Conservation (phyloP, 2,113 vertebrate genomes). For the Calonectris borealis region DNA sequence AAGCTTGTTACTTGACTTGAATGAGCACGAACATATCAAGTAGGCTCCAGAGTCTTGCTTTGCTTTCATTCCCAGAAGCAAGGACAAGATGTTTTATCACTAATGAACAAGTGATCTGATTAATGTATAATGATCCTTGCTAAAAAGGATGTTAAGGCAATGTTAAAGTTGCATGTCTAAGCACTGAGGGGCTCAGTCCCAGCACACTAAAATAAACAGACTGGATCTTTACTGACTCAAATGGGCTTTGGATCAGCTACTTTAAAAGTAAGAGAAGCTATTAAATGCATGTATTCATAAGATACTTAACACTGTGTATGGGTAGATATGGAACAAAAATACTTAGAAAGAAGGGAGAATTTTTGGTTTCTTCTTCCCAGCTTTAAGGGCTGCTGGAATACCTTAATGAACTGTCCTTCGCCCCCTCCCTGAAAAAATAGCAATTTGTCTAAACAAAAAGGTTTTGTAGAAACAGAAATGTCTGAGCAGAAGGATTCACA, state of each 20-base stretch:
- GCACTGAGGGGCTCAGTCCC: conserved; percentile 2
- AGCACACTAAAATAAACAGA: conserved; percentile 51
- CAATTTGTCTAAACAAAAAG: neutral
- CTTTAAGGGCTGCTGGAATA: neutral
- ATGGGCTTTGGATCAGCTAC: neutral
- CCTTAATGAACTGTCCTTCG: neutral
- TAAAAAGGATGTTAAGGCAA: conserved; percentile 59
- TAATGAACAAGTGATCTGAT: conserved; percentile 71
- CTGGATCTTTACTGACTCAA: conserved; percentile 10
- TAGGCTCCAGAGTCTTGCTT: conserved; percentile 61
- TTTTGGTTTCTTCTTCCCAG: neutral
- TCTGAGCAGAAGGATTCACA: neutral
- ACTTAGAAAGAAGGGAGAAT: neutral
- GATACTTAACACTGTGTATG: neutral
- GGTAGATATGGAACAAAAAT: neutral
- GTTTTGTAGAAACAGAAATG: neutral
- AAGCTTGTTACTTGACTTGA: conserved; percentile 61
- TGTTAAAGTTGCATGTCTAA: conserved; percentile 49
- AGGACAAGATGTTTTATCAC: conserved; percentile 68
- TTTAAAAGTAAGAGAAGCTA: neutral
- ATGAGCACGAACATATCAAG: conserved; percentile 17
- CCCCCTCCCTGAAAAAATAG: rapidly evolving
- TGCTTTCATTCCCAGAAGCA: conserved; percentile 68
- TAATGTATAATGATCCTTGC: conserved; percentile 67
- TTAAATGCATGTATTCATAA: neutral